Evolutionary conservation across 1,140 invertebrate genomes (phyloP).

Genomic region (Drosophila melanica): DNA sequence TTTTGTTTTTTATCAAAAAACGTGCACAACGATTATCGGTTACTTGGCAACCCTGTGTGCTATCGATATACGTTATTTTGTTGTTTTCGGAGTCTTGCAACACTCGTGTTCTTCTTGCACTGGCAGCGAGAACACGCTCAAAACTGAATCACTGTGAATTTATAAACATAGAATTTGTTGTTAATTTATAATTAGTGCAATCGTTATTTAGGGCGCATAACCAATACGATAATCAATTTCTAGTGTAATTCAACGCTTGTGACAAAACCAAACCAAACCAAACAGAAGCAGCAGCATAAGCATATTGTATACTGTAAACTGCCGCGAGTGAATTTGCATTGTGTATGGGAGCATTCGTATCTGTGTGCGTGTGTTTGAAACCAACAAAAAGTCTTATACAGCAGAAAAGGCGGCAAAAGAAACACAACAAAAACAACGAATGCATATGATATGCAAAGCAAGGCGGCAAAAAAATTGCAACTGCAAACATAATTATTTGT

Average conservation of each 20-base stretch:
- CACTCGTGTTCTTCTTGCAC: conserved; percentile 22
- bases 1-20: conserved; percentile 15
- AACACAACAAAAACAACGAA: conserved; percentile 37
- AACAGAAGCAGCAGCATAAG: conserved; percentile 24
- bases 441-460: conserved; percentile 28
- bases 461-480: conserved; percentile 68
- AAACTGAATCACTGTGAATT: conserved; percentile 33
- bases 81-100: conserved; percentile 24
- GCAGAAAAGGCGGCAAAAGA: conserved; percentile 78
- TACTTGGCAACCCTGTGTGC: conserved; percentile 7
- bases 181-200: conserved; percentile 28
- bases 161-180: conserved; percentile 21
- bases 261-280: conserved; percentile 17
- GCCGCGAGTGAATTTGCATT: conserved; percentile 31
- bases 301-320: conserved; percentile 33
- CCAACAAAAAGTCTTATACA: conserved; percentile 60
- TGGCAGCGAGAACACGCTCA: conserved; percentile 27
- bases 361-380: conserved; percentile 59
- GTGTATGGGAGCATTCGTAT: conserved; percentile 10
- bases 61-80: background rate
- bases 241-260: conserved; percentile 30
- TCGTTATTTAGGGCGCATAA: conserved; percentile 21
- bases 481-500: conserved; percentile 74
- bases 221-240: conserved; percentile 9
- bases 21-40: conserved; percentile 10